Evolutionary conservation across 2,797 vertebrate genomes (phyloP).

Genomic region (Labeo calbasu): DNA sequence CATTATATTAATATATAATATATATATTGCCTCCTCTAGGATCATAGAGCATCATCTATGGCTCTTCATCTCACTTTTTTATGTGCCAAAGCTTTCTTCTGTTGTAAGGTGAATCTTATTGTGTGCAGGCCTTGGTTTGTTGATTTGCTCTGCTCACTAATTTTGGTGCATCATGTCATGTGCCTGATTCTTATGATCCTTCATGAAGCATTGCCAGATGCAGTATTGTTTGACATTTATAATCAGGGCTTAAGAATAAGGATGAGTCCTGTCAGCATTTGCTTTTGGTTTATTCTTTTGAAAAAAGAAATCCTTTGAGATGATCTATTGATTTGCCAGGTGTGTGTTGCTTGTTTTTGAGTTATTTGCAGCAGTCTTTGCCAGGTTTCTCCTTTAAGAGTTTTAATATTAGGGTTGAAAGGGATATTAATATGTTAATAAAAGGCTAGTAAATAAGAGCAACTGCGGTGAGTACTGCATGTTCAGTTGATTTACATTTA

Average conservation of each 20-base stretch:
- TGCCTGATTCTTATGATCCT: neutral
- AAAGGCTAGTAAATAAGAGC: neutral
- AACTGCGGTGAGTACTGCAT: neutral
- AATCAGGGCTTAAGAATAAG: neutral
- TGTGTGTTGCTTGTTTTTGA: neutral
- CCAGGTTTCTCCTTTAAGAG: neutral
- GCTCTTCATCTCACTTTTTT: conserved; percentile 60
- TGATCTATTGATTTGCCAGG: neutral
- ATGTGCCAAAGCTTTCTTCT: conserved; percentile 58
- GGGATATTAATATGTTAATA: neutral
- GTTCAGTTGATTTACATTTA: neutral
- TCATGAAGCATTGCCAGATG: neutral
- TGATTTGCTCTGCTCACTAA: conserved; percentile 20
- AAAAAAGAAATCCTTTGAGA: neutral
- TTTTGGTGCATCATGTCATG: neutral
- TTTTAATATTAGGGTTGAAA: neutral
- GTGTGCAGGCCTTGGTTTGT: conserved; percentile 33
- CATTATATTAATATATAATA: neutral
- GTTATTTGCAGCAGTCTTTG: neutral
- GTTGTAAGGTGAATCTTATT: conserved; percentile 51
- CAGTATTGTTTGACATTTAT: neutral
- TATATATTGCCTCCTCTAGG: conserved; percentile 34
- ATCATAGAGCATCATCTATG: conserved; percentile 47
- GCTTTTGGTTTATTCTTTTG: neutral
- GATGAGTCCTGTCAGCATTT: neutral